phyloP scores from a whole-genome alignment of 23 tunicate species.

The Ascidia mentula region DNA sequence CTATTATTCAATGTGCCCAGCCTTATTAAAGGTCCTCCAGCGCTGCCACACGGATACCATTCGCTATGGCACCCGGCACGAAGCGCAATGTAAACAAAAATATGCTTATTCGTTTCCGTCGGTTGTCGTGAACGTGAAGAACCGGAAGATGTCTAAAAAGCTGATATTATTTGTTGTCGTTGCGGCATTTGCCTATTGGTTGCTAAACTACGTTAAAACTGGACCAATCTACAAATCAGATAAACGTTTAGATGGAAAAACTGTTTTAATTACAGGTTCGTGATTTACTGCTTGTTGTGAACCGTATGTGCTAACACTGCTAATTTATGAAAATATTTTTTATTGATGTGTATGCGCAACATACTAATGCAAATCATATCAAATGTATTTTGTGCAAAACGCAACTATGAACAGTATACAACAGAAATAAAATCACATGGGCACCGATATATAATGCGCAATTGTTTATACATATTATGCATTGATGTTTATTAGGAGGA shows the following conservation, averaged over 20 bases:
- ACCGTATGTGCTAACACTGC: neutral
- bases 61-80: too few species aligned
- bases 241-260: slow-evolving; percentile 36
- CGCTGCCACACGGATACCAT: too few species aligned
- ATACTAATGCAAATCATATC: too few species aligned
- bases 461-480: neutral
- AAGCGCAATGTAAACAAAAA: too few species aligned
- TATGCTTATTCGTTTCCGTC: too few species aligned
- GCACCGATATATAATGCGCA: too few species aligned
- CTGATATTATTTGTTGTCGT: neutral
- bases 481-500: slow-evolving; percentile 23
- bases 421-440: too few species aligned
- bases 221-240: slow-evolving; percentile 27
- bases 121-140: neutral
- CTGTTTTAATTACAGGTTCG: slow-evolving; percentile 43
- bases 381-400: neutral
- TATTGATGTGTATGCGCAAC: too few species aligned
- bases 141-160: neutral
- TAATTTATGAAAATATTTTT: neutral
- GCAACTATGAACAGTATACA: too few species aligned
- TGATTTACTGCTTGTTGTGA: neutral
- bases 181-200: neutral
- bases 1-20: too few species aligned
- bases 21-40: too few species aligned
- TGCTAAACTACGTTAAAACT: slow-evolving; percentile 18